Evolutionary conservation across 2,113 vertebrate genomes (phyloP).

Genomic region (Cheilinus undulatus): DNA sequence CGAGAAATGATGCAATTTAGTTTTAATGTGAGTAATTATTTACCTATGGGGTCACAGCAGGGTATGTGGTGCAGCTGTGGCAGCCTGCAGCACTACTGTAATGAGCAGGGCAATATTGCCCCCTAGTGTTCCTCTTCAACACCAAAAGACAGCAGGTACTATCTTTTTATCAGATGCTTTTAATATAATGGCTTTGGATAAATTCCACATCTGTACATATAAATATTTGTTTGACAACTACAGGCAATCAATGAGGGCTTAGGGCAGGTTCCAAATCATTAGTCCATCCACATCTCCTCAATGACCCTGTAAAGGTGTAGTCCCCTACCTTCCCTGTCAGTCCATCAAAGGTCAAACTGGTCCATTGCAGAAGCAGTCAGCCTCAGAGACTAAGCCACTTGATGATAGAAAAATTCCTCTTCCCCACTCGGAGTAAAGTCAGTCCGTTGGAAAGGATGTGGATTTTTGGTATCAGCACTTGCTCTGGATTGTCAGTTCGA

Average conservation of each 20-base stretch:
- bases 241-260: too few species aligned
- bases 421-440: conserved; percentile 91
- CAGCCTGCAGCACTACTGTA: neutral
- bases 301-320: conserved; percentile 6
- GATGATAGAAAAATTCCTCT: conserved; percentile 94
- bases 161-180: conserved; percentile 50
- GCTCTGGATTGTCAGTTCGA: conserved; percentile 86
- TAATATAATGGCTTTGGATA: conserved; percentile 52
- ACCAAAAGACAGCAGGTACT: conserved; percentile 28
- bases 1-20: conserved; percentile 52
- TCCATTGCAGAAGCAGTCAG: neutral
- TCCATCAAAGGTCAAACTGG: conserved; percentile 21
- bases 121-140: conserved; percentile 50
- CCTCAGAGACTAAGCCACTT: conserved; percentile 90
- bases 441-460: conserved; percentile 95
- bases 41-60: conserved; percentile 51
- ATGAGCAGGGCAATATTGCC: conserved; percentile 52
- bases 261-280: neutral
- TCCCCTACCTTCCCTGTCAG: conserved; percentile 55
- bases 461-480: conserved; percentile 88
- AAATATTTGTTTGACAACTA: conserved; percentile 35
- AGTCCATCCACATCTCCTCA: conserved; percentile 30
- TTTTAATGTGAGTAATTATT: conserved; percentile 61
- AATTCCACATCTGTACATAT: conserved; percentile 50
- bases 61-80: conserved; percentile 32